Conservation (phyloP, 2,113 vertebrate genomes). For the Hydropotes inermis region DNA sequence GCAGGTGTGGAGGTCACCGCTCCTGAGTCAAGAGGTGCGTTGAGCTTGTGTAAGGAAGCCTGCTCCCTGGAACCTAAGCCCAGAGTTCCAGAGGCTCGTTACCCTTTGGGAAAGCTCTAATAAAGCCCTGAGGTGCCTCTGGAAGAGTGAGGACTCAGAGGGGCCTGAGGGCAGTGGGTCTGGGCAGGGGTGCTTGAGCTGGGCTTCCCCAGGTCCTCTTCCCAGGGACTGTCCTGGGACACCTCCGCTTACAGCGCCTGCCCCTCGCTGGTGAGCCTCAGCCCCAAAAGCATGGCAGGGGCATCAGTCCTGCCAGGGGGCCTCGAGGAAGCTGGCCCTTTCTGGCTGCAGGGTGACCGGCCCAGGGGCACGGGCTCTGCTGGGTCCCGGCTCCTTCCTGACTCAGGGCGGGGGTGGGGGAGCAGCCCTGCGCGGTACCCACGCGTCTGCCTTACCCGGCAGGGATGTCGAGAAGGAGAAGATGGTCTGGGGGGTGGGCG, state of each 20-base stretch:
- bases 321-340: background rate
- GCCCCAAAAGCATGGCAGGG: background rate
- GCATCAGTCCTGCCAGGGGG: accelerated
- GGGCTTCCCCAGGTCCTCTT: too few species aligned
- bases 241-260: accelerated
- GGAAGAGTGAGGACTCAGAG: accelerated
- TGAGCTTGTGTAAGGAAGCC: accelerated
- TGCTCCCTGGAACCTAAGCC: background rate
- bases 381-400: accelerated
- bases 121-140: accelerated
- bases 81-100: too few species aligned
- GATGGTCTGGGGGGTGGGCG: slow-evolving; percentile 62
- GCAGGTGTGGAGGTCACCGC: background rate
- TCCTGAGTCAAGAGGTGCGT: accelerated
- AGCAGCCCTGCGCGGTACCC: accelerated
- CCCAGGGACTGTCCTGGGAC: too few species aligned
- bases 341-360: accelerated
- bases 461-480: slow-evolving; percentile 1
- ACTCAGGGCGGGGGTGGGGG: accelerated
- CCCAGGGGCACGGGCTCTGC: accelerated
- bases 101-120: background rate
- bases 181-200: background rate
- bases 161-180: background rate
- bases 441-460: background rate
- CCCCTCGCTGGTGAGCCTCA: background rate